Base-by-base conservation (phyloP, 2,113 vertebrate species). In the Haliaeetus leucogaster region DNA sequence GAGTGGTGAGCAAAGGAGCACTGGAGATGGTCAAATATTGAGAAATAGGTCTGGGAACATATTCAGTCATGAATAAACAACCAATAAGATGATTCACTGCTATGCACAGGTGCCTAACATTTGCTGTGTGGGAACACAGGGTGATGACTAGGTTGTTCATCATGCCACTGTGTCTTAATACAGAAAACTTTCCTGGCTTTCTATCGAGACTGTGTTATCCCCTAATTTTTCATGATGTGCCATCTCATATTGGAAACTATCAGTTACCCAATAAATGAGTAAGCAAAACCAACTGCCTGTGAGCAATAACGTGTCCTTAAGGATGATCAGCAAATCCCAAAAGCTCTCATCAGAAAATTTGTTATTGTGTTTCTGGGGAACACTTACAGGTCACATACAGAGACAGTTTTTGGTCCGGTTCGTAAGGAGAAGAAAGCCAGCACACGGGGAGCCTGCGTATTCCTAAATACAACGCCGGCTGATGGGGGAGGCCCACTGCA, bases 81-180 rank as follows among this genome's bases (percentile, higher is more conserved):
- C 74, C 10, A 18, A 81, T 94, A 85, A 84, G 63, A 94, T 96
- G 90, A 96, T 80, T 96, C 95, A 96, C 59, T 94, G 93, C 82
- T 45, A 77, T 40, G 82, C 97, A 96, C 92, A 95, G 97, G 95
- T 96, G 95, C 92, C 42, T 89, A 93, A 80, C 95, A 93, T 95
- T 96, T 97, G 94, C 90, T 95, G 86, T 92, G 95, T 96, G 92
- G 95, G 95, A 93, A 43, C 86, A 77, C 47, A 26, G 92, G 88
- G 96, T 42, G 63, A 86, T 96, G 95, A 92, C 88, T 86, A 84
- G 82, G 91, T 76, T 95, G 82, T 73, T 97, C 94, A 95, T 95
- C 89, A 92, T 32, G 62, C 78, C 87, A 77, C 96, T 38, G 42
- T 89, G 76, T 81, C 67, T 93, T 73, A 81, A 78, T 74, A 55